phyloP scores from a whole-genome alignment of 2,113 vertebrate genomes.

The Anas platyrhynchos region DNA sequence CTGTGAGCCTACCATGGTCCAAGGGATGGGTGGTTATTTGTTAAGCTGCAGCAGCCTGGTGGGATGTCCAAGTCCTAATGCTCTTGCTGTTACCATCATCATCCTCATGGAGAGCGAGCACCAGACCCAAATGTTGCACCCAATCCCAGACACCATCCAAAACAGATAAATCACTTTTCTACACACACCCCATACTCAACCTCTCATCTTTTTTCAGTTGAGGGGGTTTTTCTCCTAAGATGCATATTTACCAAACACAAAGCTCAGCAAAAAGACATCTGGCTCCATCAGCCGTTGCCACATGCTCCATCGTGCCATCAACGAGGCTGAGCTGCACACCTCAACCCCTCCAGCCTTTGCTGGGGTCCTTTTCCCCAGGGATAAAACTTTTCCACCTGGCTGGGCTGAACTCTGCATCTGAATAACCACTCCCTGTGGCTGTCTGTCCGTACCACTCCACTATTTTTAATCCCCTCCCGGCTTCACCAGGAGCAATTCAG shows the following conservation, averaged over 20 bases:
- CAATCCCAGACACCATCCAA: not conserved
- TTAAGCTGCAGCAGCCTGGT: not conserved
- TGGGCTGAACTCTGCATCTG: not conserved
- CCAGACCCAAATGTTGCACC: not conserved
- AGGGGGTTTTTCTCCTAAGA: not conserved
- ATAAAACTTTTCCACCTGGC: not conserved
- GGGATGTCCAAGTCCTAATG: not conserved
- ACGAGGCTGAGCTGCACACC: not conserved
- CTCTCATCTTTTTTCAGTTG: not conserved
- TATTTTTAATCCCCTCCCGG: not conserved
- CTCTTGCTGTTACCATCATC: not conserved
- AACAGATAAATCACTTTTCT: not conserved
- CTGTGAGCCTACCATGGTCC: not conserved
- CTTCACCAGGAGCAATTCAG: not conserved
- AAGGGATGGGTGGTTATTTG: not conserved
- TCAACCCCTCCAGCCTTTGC: not conserved
- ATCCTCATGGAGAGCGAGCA: not conserved
- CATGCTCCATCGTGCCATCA: accelerated
- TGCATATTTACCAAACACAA: not conserved
- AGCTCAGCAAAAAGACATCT: not conserved
- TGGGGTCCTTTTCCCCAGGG: not conserved
- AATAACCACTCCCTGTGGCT: not conserved
- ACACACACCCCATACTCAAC: not conserved
- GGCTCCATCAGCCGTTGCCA: not conserved
- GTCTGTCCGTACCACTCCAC: not conserved